Percentiles rank a stretch among this genome's conserved stretches.
phyloP scores from a whole-genome alignment of 2,888 invertebrate species.

The Mayetiola destructor region DNA sequence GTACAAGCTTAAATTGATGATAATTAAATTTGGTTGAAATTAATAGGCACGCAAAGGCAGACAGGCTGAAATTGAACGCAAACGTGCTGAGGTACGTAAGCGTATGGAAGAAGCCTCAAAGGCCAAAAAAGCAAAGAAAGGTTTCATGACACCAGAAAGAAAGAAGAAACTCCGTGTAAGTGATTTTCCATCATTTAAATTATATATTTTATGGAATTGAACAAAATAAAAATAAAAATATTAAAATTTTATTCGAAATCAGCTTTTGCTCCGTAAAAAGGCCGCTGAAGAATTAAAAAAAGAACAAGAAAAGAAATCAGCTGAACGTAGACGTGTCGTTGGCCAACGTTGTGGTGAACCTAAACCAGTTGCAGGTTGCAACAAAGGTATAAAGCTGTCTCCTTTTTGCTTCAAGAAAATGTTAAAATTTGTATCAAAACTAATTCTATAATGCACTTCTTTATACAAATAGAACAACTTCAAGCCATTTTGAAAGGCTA shows the following conservation, averaged over 20 bases:
- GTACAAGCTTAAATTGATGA: no score
- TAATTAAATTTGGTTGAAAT: no score
- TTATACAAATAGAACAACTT: conserved; percentile 26
- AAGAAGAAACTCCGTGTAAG: conserved; percentile 99
- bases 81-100: conserved; percentile 97
- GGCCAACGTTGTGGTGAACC: conserved; percentile 88
- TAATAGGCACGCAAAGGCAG: conserved; percentile 92
- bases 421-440: background rate
- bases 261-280: conserved; percentile 99
- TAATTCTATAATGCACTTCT: background rate
- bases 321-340: conserved; percentile 93
- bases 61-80: conserved; percentile 94
- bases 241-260: no score
- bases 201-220: no score
- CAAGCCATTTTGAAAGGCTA: conserved; percentile 31
- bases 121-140: conserved; percentile 98
- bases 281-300: conserved; percentile 99
- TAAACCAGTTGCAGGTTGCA: conserved; percentile 79
- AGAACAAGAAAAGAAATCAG: conserved; percentile 97
- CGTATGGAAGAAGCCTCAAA: conserved; percentile 98
- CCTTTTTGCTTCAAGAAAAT: no score
- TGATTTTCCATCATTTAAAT: no score
- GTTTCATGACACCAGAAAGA: conserved; percentile 99
- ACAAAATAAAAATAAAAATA: no score
- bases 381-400: no score